phyloP scores from a whole-genome alignment of 2,888 invertebrate genomes.

The Protodeltote pygarga region DNA sequence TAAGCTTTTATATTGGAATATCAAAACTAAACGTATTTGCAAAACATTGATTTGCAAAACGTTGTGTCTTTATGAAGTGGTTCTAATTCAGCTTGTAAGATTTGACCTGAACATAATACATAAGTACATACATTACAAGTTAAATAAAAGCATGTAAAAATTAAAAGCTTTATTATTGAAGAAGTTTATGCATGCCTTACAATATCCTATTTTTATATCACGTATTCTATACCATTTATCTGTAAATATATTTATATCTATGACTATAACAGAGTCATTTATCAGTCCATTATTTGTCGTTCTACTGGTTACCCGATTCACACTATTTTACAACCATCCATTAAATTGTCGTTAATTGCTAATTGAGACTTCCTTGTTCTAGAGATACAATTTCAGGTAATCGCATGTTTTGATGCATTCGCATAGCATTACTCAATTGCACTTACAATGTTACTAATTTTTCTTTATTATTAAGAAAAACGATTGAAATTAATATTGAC shows the following conservation, averaged over 20 bases:
- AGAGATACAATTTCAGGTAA: slow-evolving; percentile 12
- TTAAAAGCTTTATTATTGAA: too few relatives aligned
- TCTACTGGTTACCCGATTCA: slow-evolving; percentile 33
- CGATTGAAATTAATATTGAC: background rate
- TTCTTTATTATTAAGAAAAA: background rate
- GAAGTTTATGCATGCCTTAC: too few relatives aligned
- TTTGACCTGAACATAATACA: too few relatives aligned
- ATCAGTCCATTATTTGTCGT: background rate
- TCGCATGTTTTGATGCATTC: background rate
- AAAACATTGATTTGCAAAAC: too few relatives aligned
- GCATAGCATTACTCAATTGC: slow-evolving; percentile 8
- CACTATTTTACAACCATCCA: slow-evolving; percentile 26
- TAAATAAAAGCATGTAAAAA: too few relatives aligned
- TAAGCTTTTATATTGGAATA: too few relatives aligned
- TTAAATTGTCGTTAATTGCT: slow-evolving; percentile 39
- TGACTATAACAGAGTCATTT: background rate
- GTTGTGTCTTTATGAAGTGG: too few relatives aligned
- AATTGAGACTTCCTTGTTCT: slow-evolving; percentile 16
- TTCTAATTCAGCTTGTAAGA: too few relatives aligned
- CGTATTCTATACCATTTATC: too few relatives aligned
- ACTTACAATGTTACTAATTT: slow-evolving; percentile 14
- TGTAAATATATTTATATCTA: background rate
- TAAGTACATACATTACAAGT: too few relatives aligned
- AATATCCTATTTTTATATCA: too few relatives aligned
- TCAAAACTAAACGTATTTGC: too few relatives aligned